Conservation (phyloP, 2,888 invertebrate species). For the Lumbricus terrestris region DNA sequence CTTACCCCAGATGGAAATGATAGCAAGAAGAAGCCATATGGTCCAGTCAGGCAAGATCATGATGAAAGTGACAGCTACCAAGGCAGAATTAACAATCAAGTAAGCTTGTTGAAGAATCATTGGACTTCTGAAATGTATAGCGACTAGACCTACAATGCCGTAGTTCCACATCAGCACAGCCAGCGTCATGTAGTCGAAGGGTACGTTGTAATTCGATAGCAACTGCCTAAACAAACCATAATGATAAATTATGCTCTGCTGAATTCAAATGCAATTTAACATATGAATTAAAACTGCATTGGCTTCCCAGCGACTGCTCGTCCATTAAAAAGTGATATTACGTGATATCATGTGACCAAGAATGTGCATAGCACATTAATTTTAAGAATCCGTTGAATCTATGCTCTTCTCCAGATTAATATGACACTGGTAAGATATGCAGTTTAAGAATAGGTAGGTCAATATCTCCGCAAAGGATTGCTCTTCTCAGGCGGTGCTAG, state of each 20-base stretch:
- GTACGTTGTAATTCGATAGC: constrained; percentile 86
- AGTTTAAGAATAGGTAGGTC: no score
- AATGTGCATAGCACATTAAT: neutral
- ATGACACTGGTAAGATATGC: neutral
- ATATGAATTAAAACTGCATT: no score
- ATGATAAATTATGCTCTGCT: neutral
- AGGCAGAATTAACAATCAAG: constrained; percentile 90
- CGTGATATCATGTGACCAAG: neutral
- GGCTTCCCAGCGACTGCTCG: no score
- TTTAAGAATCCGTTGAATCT: neutral
- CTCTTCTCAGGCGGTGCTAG: no score
- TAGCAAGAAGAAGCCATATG: constrained; percentile 92
- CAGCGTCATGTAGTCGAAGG: constrained; percentile 90
- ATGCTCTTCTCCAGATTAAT: neutral
- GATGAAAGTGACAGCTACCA: constrained; percentile 98
- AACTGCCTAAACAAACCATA: constrained; percentile 70
- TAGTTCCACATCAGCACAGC: constrained; percentile 93
- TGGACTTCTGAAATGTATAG: constrained; percentile 98
- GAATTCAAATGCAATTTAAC: neutral
- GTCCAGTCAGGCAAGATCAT: constrained; percentile 99
- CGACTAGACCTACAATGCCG: constrained; percentile 91
- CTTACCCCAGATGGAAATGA: constrained; percentile 94
- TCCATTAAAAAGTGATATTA: no score
- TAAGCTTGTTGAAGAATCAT: constrained; percentile 86
- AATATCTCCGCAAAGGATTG: no score